phyloP scores from a whole-genome alignment of 2,797 vertebrate genomes.

The Harpagifer antarcticus region DNA sequence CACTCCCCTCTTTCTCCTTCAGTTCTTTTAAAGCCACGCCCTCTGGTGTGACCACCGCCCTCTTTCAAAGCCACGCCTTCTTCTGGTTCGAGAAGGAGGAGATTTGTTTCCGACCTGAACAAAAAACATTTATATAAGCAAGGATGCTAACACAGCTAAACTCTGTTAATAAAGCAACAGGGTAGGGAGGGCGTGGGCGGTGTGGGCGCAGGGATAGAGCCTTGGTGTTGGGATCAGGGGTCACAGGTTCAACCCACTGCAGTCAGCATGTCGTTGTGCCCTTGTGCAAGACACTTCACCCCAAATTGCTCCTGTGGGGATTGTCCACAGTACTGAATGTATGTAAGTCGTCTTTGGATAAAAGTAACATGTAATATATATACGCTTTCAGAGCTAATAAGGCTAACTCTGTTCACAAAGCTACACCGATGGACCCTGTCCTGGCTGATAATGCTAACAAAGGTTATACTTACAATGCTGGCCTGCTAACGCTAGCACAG shows the following conservation, averaged over 20 bases:
- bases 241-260: too few species aligned
- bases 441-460: background rate
- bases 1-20: conserved; percentile 58
- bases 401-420: background rate
- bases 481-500: background rate
- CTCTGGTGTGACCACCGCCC: conserved; percentile 31
- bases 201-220: too few species aligned
- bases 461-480: background rate
- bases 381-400: too few species aligned
- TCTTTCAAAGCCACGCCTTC: conserved; percentile 18
- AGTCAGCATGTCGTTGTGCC: too few species aligned
- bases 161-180: background rate
- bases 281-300: too few species aligned
- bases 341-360: too few species aligned
- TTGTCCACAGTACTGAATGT: too few species aligned
- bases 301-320: too few species aligned
- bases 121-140: background rate
- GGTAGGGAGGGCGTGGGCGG: too few species aligned
- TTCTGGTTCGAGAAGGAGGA: background rate
- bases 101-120: conserved; percentile 33
- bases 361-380: too few species aligned
- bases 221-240: too few species aligned
- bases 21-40: conserved; percentile 59
- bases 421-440: background rate
- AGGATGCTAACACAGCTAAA: too few species aligned